Evolutionary conservation across 1,140 invertebrate genomes (phyloP), one percentile per base, ranked within the genome.

Genomic region (Zaprionus taronus): DNA sequence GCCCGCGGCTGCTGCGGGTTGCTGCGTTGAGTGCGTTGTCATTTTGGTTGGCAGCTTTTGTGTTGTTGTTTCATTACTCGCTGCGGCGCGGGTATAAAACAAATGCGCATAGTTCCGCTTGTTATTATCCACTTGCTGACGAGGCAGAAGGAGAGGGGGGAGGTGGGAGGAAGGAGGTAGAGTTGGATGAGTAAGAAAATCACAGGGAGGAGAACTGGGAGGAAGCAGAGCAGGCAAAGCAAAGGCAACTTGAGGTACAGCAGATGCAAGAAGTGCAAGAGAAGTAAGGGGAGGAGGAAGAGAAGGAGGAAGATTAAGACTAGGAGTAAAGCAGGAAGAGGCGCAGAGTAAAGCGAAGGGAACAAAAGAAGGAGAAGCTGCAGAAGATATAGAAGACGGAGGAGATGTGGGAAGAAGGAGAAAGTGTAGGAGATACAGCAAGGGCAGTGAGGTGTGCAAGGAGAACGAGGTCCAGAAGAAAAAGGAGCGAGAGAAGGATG

Each of bases 71-170:
- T 84, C 84, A 87, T 87, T 87, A 87, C 77, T 83, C 70, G 75
- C 55, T 56, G 85, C 15, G 47, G 20, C 47, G 84, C 41, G 41
- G n/a, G 41, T 85, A 90, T 79, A 83, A 89, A 89, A 89, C 85
- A 90, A 89, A 89, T 89, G 84, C 84, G 77, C 78, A 89, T 89
- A 89, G 84, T 90, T 89, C 85, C 84, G 78, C 77, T 83, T 78
- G 84, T 84, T 87, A 87, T 87, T 84, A 87, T 87, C 81, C 84
- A 89, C 84, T 87, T 87, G 81, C 80, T 66, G 77, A 36, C n/a
- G 28, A 11, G 12, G 51, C 14, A 26, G 22, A 38, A 38, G 34
- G 20, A 20, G 28, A 4, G n/a, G 26, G 6, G 38, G 28, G 4
- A 31, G 20, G 53, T 34, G 55, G 22, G 36, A 26, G n/a, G 34